A percentile compares a stretch with the other conserved stretches of the same genome.
Evolutionary conservation across 1,140 invertebrate species (phyloP).

Genomic region (Homarus americanus): DNA sequence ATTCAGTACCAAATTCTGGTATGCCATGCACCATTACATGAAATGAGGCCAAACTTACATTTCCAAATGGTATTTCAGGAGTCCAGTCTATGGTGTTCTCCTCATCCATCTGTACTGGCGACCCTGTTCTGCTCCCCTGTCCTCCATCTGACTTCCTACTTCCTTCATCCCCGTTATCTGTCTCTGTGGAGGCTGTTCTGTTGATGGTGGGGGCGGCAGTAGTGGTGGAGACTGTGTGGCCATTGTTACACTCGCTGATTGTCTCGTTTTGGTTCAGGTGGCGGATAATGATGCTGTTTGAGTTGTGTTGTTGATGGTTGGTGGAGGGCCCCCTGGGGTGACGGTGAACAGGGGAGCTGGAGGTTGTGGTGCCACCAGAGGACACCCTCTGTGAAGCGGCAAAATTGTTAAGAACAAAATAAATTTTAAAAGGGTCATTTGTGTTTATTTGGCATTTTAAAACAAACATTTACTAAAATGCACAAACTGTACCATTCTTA

Average conservation of each 20-base stretch:
- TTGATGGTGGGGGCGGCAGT: background rate
- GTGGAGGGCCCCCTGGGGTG: constrained; percentile 9
- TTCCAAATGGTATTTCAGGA: constrained; percentile 94
- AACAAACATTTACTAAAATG: too few species aligned
- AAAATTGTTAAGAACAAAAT: too few species aligned
- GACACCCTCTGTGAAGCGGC: background rate
- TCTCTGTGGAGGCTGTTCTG: background rate
- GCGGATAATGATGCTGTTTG: background rate
- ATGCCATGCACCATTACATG: too few species aligned
- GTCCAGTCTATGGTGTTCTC: constrained; percentile 84
- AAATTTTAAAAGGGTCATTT: too few species aligned
- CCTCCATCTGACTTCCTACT: background rate
- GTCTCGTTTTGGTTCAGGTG: background rate
- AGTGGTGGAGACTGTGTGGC: constrained; percentile 14
- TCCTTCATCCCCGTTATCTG: constrained; percentile 20
- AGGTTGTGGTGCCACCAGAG: background rate
- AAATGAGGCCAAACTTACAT: constrained; percentile 81
- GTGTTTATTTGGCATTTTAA: too few species aligned
- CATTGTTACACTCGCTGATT: constrained; percentile 1
- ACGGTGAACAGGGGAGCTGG: constrained; percentile 13
- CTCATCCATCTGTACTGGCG: constrained; percentile 46
- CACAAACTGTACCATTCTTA: too few species aligned
- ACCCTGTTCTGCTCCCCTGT: constrained; percentile 3
- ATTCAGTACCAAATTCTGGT: too few species aligned
- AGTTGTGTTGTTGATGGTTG: background rate